Conservation (phyloP, 2,113 vertebrate genomes). For the Gymnarchus niloticus region DNA sequence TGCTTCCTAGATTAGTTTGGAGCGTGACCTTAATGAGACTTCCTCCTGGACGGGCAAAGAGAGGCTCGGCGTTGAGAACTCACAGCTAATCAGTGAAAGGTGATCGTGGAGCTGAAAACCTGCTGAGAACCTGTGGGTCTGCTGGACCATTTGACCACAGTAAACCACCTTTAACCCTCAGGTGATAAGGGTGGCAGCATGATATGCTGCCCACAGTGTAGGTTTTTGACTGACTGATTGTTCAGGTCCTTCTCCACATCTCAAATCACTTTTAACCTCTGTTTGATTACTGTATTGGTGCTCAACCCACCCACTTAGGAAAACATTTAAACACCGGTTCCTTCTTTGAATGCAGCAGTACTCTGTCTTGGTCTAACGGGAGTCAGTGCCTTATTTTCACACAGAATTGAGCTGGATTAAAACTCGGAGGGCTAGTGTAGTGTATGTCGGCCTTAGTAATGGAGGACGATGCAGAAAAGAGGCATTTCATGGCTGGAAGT, state of each 20-base stretch:
- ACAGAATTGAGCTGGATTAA: too few species aligned
- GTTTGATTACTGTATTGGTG: neutral
- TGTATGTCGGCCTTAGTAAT: too few species aligned
- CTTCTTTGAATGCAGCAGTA: neutral
- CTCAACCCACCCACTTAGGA: neutral
- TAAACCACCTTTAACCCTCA: neutral
- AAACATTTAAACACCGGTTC: neutral
- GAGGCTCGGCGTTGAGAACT: neutral
- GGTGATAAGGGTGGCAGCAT: too few species aligned
- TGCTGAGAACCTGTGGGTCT: neutral
- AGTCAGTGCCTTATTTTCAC: too few species aligned
- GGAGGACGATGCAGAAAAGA: too few species aligned
- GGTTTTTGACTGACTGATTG: neutral
- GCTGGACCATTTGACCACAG: neutral
- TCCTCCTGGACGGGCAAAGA: neutral
- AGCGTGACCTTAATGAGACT: neutral
- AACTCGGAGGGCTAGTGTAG: too few species aligned
- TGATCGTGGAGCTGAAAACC: neutral
- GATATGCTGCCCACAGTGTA: neutral
- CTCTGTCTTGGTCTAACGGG: neutral
- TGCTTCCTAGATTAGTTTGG: neutral
- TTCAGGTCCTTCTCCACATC: neutral
- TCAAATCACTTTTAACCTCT: neutral
- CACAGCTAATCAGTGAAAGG: neutral
- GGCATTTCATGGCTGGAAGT: too few species aligned